Conservation (phyloP, 2,113 vertebrate genomes). For the Mesembrinibis cayennensis region DNA sequence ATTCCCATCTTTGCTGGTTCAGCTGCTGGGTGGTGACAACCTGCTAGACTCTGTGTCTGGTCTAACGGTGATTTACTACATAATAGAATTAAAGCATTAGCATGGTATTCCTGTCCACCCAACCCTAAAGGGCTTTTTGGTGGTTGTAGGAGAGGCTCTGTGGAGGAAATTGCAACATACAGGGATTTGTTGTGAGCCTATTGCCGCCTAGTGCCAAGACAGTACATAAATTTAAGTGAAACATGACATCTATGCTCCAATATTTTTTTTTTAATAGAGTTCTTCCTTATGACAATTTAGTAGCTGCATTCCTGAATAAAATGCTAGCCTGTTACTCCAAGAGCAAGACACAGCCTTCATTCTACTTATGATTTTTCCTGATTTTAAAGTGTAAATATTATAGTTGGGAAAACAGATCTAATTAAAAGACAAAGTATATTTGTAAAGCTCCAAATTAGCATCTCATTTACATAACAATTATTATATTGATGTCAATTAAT, state of each 20-base stretch:
- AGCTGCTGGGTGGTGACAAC: conserved; percentile 54
- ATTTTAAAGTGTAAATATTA: not conserved
- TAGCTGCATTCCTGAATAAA: not conserved
- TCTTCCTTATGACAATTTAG: not conserved
- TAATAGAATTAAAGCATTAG: conserved; percentile 65
- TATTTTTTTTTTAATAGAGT: not conserved
- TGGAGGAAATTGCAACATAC: conserved; percentile 59
- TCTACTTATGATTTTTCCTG: not conserved
- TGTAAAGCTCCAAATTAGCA: not conserved
- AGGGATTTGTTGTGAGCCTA: conserved; percentile 35
- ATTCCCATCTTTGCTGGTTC: conserved; percentile 64
- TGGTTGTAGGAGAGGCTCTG: not conserved
- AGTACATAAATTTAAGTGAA: conserved; percentile 59
- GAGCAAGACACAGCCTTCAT: not conserved
- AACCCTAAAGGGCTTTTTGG: conserved; percentile 46
- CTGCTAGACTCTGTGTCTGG: conserved; percentile 55
- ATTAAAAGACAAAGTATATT: not conserved
- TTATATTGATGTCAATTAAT: not conserved
- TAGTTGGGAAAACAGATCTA: not conserved
- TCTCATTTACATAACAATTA: not conserved
- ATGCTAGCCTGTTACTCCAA: not conserved
- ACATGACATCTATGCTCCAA: not conserved
- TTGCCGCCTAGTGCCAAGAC: not conserved
- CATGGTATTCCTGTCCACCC: conserved; percentile 31
- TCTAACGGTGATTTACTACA: conserved; percentile 57